Base-by-base conservation (phyloP, 2,888 invertebrate genomes). In the Drosophila meridiana region DNA sequence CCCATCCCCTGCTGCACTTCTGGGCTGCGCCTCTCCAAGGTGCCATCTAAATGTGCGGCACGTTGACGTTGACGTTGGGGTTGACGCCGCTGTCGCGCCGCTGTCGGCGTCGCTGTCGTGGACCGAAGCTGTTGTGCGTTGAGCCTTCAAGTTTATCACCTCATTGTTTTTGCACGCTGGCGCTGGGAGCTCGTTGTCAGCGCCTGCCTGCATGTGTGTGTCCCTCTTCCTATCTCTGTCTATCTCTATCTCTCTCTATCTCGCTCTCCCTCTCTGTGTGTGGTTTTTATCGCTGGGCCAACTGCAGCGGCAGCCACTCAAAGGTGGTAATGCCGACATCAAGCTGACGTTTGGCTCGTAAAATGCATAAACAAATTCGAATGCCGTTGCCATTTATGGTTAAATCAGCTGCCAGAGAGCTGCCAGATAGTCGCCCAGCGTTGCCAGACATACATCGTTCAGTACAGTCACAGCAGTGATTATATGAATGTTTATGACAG, bases 61-160 rank as follows among this genome's bases (percentile, higher is more conserved):
- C 72, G 80, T 78, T 82, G 84, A 75, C 75, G 74, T 60, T 47
- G 73, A 57, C 60, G 66, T 61, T 57, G 71, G 50, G 50, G 45
- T 26, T 47, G 63, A 8, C 26, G 42, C 7, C 69, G 36, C 8
- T 43, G 53, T 59, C 50, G 61, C 42, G 58, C 26, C 43, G 60
- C 28, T 70, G 78, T n/a, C 55, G 75, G 34, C 53, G 66, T 42
- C 52, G 50, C 13, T 52, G 62, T 55, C 56, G 59, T 32, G 38
- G 34, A 57, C 11, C 45, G 48, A 45, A 56, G 57, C 56, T 76
- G 85, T 64, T 74, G 75, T 86, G 83, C 88, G 86, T 85, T 88
- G 85, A 85, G 85, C 87, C 85, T 85, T 88, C 87, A 86, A 85
- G 87, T 85, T 85, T 85, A 85, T 85, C 85, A 88, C 85, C 85